Base-by-base conservation (phyloP, 2,888 invertebrate species). In the Acrobasis consociella region DNA sequence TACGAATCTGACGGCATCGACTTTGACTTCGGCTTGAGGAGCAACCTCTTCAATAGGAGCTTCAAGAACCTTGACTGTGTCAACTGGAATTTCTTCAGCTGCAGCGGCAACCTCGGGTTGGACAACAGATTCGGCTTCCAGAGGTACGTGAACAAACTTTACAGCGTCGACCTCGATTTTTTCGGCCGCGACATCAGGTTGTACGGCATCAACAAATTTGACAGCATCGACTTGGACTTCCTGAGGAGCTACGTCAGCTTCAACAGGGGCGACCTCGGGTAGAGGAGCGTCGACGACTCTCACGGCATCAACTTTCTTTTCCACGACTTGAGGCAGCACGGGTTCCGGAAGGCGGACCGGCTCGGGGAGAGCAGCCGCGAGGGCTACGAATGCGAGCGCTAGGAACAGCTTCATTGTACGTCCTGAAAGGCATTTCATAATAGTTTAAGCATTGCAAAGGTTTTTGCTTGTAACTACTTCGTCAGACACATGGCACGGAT, bases 401-500 rank as follows among this genome's bases (percentile, higher is more conserved):
- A 89, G 68, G 9, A 90, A 17, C n/a, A 83, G 60, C 72, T 85
- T 89, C 90, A 91, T 90, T 60, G 68, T 83, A 17, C 65, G 42
- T 56, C 10, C 84, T 85, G 80, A 59, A 83, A 83, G 8, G 42
- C 22, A 17, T 31, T 31, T 46, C 5, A 46, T n/a, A 46, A 46
- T 31, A 31, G 31, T 31, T 31, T 31, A 31, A 31, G 8, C 31
- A 5, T 8, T 31, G 7, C 0, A 31, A 5, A 31, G 31, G 31
- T 31, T 31, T 7, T 5, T 7, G 31, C 7, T 31, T 31, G 22
- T 22, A 22, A 22, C 22, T 22, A 22, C 22, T 22, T 22, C 22
- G 22, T 22, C 22, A n/a, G n/a, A n/a, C n/a, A 3, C 22, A 22
- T 22, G 22, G 22, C 31, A 31, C 31, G 31, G 31, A 31, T 31